Percentiles rank a stretch among this genome's conserved stretches.
phyloP scores from a whole-genome alignment of 2,113 vertebrate species.

The Ophthalmolycus amberensis region DNA sequence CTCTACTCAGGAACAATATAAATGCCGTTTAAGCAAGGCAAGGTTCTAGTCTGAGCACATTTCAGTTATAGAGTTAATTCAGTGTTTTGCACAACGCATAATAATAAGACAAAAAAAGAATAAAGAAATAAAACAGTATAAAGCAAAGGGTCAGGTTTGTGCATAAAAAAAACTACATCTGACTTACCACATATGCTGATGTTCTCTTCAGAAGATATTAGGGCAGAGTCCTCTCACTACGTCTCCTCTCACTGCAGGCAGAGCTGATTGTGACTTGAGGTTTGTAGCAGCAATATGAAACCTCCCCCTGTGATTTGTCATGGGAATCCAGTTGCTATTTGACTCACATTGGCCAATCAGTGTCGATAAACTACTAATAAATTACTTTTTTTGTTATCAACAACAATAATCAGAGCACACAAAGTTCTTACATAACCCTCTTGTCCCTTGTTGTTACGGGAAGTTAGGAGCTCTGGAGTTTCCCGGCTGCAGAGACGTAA shows the following conservation, averaged over 20 bases:
- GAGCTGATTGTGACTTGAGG: constrained; percentile 28
- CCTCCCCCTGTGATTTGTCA: neutral
- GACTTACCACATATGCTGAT: constrained; percentile 50
- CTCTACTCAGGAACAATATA: neutral
- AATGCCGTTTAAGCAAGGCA: neutral
- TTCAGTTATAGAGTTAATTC: neutral
- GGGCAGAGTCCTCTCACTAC: neutral
- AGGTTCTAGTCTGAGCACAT: neutral
- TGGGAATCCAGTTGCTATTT: neutral
- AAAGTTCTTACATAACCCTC: constrained; percentile 24
- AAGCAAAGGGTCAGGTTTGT: neutral
- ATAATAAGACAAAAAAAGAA: neutral
- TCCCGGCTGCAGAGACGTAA: constrained; percentile 51
- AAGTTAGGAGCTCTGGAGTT: constrained; percentile 51
- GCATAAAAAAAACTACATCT: neutral
- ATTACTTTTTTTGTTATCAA: neutral
- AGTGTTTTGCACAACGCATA: neutral
- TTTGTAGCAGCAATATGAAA: constrained; percentile 20
- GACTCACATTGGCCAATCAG: neutral
- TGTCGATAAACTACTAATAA: neutral
- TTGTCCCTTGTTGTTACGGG: constrained; percentile 44
- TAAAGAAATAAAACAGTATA: neutral
- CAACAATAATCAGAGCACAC: neutral
- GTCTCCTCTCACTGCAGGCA: constrained; percentile 36
- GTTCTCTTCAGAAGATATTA: constrained; percentile 26